Evolutionary conservation across 1,140 invertebrate genomes (phyloP), one percentile per base, ranked within the genome.

Genomic region (Orchestia grillus): DNA sequence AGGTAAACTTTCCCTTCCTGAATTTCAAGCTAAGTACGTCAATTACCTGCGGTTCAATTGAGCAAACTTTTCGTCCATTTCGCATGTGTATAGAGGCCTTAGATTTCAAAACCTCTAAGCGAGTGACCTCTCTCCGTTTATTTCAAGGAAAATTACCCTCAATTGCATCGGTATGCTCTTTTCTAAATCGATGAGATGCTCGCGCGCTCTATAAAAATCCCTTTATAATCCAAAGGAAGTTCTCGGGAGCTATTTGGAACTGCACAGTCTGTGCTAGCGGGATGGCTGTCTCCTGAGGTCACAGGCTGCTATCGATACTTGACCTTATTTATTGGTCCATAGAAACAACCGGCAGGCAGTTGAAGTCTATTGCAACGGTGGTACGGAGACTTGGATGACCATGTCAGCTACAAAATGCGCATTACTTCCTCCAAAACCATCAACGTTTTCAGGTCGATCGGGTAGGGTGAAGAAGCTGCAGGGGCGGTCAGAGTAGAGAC

Each of bases 151-250:
- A 90, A 90, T 44, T 94, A 40, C 44, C 92, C 44, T 94, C 92
- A 45, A 94, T 94, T 94, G 92, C 92, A 44, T 41, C 44, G 41
- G 44, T 19, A 94, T 94, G 19, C 40, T 47, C 92, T 45, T 91
- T 94, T 94, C 92, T 94, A 45, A 94, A 94, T 94, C 44, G 40
- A 44, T n/a, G 40, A 47, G 92, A 94, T 94, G 44, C 43, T 42
- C 92, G 0, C 92, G 19, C 6, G 44, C 3, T 42, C 43, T 44
- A 94, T 94, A 94, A 94, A 94, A 94, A 15, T 94, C 92, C 44
- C 92, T 94, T 94, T 94, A 94, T 94, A 47, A 44, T 44, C 92
- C 92, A 44, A 11, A 94, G 47, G 92, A 45, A 44, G 44, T 28
- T 94, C 44, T 47, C 92, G 92, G 92, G 28, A 94, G 43, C 92